Percentiles rank a stretch among this genome's conserved stretches.
Conservation (phyloP, 2,113 vertebrate species). For the Catagonus wagneri region DNA sequence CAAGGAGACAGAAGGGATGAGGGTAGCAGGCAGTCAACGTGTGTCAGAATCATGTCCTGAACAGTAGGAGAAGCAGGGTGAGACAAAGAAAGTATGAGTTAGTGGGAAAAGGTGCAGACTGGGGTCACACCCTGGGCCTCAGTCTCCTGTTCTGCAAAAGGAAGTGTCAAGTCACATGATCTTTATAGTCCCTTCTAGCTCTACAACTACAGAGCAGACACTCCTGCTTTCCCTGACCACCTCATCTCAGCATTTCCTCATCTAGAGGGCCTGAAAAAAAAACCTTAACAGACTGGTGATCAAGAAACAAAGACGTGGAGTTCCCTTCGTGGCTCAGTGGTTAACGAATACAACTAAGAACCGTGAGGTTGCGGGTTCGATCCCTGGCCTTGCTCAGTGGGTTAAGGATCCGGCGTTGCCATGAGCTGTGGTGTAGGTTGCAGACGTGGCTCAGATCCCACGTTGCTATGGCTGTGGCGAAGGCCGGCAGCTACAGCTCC, state of each 20-base stretch:
- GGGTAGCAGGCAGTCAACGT: neutral
- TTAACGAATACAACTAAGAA: too few relatives aligned
- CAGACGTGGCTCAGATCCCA: too few relatives aligned
- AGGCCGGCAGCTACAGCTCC: too few relatives aligned
- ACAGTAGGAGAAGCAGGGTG: neutral
- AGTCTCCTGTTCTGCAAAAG: conserved; percentile 42
- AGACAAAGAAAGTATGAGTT: neutral
- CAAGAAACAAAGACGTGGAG: conserved; percentile 44
- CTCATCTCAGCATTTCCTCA: neutral
- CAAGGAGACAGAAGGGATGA: neutral
- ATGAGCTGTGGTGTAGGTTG: too few relatives aligned
- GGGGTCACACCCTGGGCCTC: neutral
- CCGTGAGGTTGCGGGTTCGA: too few relatives aligned
- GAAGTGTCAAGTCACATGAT: neutral
- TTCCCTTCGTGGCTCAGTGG: too few relatives aligned
- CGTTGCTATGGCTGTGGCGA: too few relatives aligned
- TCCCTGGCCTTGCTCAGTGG: too few relatives aligned
- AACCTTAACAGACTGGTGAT: neutral
- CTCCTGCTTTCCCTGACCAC: neutral
- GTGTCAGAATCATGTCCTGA: neutral
- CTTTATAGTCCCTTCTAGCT: neutral
- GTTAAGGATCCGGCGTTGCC: too few relatives aligned
- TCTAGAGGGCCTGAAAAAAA: conserved; percentile 31
- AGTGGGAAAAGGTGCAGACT: neutral
- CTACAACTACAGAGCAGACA: neutral